Evolutionary conservation across 2,888 invertebrate species (phyloP).

Genomic region (Dastarcus helophoroides): DNA sequence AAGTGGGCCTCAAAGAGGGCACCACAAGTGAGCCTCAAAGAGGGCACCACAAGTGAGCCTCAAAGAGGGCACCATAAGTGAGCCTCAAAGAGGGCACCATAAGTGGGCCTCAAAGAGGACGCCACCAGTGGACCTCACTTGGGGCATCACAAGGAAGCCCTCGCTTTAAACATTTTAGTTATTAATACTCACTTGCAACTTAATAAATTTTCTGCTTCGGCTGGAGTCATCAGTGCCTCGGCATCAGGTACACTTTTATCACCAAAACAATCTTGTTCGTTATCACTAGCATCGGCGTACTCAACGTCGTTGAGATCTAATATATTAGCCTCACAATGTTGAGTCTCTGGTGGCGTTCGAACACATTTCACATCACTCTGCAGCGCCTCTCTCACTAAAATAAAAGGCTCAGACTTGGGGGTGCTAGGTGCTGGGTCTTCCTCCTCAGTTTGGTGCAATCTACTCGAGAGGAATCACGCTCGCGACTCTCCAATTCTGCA

Average conservation of each 20-base stretch:
- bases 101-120: no score
- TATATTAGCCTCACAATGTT: slow-evolving; percentile 41
- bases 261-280: slow-evolving; percentile 33
- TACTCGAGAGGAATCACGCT: slow-evolving; percentile 11
- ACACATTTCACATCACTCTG: slow-evolving; percentile 22
- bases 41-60: no score
- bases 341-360: slow-evolving; percentile 23
- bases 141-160: no score
- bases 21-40: no score
- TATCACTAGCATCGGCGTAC: slow-evolving; percentile 45
- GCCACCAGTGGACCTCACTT: no score
- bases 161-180: no score
- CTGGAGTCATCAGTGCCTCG: slow-evolving; percentile 67
- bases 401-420: slow-evolving; percentile 25
- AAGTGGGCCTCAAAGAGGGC: no score
- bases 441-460: slow-evolving; percentile 7
- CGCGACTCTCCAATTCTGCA: slow-evolving; percentile 33
- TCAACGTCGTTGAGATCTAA: slow-evolving; percentile 46
- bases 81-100: no score
- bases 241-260: slow-evolving; percentile 35
- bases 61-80: no score
- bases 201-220: slow-evolving; percentile 77
- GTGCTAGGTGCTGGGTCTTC: slow-evolving; percentile 7
- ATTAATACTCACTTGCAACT: slow-evolving; percentile 64
- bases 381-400: slow-evolving; percentile 25